Percentiles rank a stretch among this genome's conserved stretches.
These are phyloP conservation scores for Octodon degus DNA, from an alignment of 2,113 vertebrate species.

Conservation along the genomic window DNA sequence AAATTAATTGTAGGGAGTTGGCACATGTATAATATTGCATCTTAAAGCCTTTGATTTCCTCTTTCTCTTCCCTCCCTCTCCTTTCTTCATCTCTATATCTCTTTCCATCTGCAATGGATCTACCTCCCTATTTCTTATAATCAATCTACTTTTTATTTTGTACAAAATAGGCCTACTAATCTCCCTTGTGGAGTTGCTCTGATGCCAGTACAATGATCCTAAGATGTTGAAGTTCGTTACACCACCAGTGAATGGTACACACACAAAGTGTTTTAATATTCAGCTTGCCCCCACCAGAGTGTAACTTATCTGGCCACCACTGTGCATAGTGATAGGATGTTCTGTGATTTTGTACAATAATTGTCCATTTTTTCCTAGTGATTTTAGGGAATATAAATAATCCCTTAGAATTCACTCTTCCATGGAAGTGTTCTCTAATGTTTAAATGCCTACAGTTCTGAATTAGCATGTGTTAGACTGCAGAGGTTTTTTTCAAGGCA, in stretches of 20 bases:
- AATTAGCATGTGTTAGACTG: constrained; percentile 23
- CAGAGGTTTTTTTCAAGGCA: not conserved
- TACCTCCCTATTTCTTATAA: not conserved
- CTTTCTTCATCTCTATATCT: not conserved
- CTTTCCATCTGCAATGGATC: not conserved
- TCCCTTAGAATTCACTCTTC: constrained; percentile 32
- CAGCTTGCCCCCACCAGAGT: not conserved
- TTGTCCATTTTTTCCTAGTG: not conserved
- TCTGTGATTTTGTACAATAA: not conserved
- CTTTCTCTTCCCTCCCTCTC: not conserved
- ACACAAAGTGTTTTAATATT: constrained; percentile 7
- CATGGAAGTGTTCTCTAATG: not conserved
- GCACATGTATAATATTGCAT: not conserved
- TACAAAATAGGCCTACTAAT: constrained; percentile 19
- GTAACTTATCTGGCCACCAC: not conserved
- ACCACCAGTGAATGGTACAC: not conserved
- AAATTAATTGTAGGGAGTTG: not conserved
- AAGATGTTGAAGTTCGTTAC: constrained; percentile 4
- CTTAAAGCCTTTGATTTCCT: not conserved
- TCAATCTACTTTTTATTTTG: not conserved
- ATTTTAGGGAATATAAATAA: not conserved
- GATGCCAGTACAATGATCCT: not conserved
- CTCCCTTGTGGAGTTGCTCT: constrained; percentile 1
- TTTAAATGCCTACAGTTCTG: constrained; percentile 30
- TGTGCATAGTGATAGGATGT: not conserved